phyloP scores from a whole-genome alignment of 2,797 vertebrate species.

The Vipera ursinii region DNA sequence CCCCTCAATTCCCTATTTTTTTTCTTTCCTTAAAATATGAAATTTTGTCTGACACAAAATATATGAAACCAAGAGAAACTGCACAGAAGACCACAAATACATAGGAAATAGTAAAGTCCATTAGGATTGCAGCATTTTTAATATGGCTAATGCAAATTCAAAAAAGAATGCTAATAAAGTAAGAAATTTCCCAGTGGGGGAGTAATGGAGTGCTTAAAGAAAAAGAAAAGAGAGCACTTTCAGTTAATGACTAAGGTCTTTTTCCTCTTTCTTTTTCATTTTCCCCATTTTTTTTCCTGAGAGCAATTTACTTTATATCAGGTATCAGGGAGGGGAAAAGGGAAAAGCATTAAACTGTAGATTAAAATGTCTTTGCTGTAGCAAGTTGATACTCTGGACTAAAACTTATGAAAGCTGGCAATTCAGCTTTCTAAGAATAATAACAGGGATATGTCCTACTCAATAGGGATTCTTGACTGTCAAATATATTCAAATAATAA shows the following conservation, averaged over 20 bases:
- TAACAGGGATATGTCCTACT: constrained; percentile 42
- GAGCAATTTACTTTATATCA: constrained; percentile 70
- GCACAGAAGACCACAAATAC: constrained; percentile 23
- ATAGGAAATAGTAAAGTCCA: constrained; percentile 56
- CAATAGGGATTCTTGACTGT: constrained; percentile 59
- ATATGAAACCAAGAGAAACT: not conserved
- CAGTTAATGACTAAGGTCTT: constrained; percentile 74
- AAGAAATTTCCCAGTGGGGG: constrained; percentile 72
- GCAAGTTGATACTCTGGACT: constrained; percentile 51
- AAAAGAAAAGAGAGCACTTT: constrained; percentile 62
- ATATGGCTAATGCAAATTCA: constrained; percentile 69
- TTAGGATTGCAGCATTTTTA: constrained; percentile 65
- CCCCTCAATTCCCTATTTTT: constrained; percentile 20
- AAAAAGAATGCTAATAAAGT: constrained; percentile 70
- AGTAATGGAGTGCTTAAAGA: constrained; percentile 73
- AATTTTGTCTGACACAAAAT: constrained; percentile 29
- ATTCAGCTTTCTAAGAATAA: constrained; percentile 47
- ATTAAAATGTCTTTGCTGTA: constrained; percentile 68
- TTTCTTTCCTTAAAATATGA: constrained; percentile 16
- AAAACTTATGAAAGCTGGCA: constrained; percentile 51
- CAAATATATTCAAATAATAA: constrained; percentile 50
- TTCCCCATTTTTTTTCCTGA: constrained; percentile 62
- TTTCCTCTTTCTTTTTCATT: not conserved
- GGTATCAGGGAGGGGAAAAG: constrained; percentile 40
- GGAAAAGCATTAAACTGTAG: constrained; percentile 66